Evolutionary conservation across 2,888 invertebrate species (phyloP), one percentile per base, ranked within the genome.

Genomic region (Fabriciana adippe): DNA sequence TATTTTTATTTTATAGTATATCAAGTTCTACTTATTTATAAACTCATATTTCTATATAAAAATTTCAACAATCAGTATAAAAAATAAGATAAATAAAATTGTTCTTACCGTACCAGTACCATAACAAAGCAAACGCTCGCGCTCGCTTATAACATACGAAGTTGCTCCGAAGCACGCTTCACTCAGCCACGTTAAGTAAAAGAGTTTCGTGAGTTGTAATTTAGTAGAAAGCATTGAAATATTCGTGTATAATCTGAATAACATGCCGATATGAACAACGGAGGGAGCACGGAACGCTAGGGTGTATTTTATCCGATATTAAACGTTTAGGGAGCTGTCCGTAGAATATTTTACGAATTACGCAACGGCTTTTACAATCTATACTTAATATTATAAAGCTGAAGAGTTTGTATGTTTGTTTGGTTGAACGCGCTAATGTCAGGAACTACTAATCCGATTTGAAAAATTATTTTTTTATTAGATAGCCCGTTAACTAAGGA

Each of bases 171-270:
- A 71, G 79, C 78, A 80, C 78, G 81, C 79, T 83, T 74, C 78
- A 78, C 75, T 76, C 83, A 76, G 81, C 82, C 81, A 84, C 86
- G 85, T 88, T 88, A 87, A 87, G 86, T 87, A 87, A 89, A 90
- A 90, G 88, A 88, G 86, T 88, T 87, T 82, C 90, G 89, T 90
- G 88, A 84, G 86, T 87, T 88, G 89, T 92, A 92, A 92, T 92
- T 92, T 92, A 90, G 90, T 91, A 92, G 90, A 92, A 90, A 92
- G 92, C 92, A 91, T 92, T 91, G 92, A 92, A 92, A 91, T 91
- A 91, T 92, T 92, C 92, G 90, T 92, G 92, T 92, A 89, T 92
- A 92, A 91, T 92, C 90, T 90, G 89, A 91, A 92, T 92, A 92
- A 92, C 92, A 92, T 92, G 91, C 88, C 90, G 87, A 92, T 92